Percentiles rank a stretch among this genome's conserved stretches.
Conservation (phyloP, 2,113 vertebrate genomes). For the Octodon degus region DNA sequence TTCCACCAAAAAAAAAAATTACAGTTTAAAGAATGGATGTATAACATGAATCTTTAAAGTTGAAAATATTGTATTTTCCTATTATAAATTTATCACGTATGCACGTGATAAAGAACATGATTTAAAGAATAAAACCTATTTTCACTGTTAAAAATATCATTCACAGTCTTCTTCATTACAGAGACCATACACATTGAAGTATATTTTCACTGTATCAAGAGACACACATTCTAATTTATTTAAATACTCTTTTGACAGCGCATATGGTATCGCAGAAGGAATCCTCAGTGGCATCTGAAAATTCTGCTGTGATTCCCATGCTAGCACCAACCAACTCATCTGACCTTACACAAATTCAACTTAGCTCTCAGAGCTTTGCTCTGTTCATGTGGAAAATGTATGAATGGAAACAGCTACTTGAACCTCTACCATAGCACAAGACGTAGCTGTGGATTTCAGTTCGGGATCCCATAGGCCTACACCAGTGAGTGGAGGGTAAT, state of each 20-base stretch:
- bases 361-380: not conserved
- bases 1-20: too few relatives aligned
- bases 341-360: slow-evolving; percentile 46
- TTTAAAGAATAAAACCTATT: not conserved
- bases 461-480: not conserved
- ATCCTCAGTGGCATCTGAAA: not conserved
- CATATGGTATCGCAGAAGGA: slow-evolving; percentile 34
- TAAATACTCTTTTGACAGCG: slow-evolving; percentile 34
- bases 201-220: slow-evolving; percentile 41
- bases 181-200: not conserved
- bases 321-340: slow-evolving; percentile 9
- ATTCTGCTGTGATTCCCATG: not conserved
- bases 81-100: slow-evolving; percentile 28
- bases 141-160: slow-evolving; percentile 23
- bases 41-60: not conserved
- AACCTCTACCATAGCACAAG: not conserved
- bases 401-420: not conserved
- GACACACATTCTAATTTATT: slow-evolving; percentile 27
- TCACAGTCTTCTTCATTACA: not conserved
- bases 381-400: not conserved
- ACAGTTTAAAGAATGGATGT: not conserved
- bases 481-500: not conserved
- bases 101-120: not conserved
- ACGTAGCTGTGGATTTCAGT: not conserved
- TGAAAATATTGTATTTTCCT: slow-evolving; percentile 33